phyloP scores from a whole-genome alignment of 2,797 vertebrate genomes.

The Anolis apletophallus region DNA sequence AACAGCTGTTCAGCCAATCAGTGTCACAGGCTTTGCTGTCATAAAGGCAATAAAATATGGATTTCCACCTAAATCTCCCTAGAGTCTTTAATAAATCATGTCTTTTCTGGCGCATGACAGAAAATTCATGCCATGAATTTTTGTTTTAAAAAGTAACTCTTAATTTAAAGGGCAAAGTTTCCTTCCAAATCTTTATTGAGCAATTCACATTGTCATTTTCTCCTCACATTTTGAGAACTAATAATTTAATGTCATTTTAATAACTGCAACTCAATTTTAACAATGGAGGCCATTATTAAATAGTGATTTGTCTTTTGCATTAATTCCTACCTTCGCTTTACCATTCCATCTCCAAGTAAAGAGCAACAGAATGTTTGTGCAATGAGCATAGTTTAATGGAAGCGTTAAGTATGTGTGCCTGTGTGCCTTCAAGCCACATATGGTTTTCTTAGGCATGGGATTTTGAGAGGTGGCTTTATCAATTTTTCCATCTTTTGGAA shows the following conservation, averaged over 20 bases:
- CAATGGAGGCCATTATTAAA: slow-evolving; percentile 16
- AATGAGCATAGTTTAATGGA: not conserved
- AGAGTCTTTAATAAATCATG: slow-evolving; percentile 9
- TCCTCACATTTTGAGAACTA: not conserved
- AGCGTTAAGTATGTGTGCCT: not conserved
- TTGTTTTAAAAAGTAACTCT: slow-evolving; percentile 28
- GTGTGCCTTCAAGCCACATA: not conserved
- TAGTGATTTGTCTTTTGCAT: slow-evolving; percentile 21
- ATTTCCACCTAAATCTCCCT: slow-evolving; percentile 11
- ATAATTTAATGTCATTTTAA: not conserved
- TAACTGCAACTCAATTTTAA: slow-evolving; percentile 35
- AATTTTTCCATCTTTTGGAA: too few relatives aligned
- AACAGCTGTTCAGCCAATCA: not conserved
- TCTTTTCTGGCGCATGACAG: slow-evolving; percentile 7
- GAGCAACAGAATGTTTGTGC: not conserved
- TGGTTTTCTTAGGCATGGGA: too few relatives aligned
- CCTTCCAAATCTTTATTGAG: slow-evolving; percentile 30
- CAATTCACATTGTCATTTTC: not conserved
- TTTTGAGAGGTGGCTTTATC: too few relatives aligned
- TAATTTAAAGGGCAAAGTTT: not conserved
- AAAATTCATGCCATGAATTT: not conserved
- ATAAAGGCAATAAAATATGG: slow-evolving; percentile 18
- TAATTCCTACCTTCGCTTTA: rapidly evolving
- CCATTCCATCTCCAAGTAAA: not conserved
- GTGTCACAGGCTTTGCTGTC: not conserved